A percentile compares a stretch with the other conserved stretches of the same genome.
phyloP scores from a whole-genome alignment of 2,113 vertebrate genomes.

The Dissostichus mawsoni region DNA sequence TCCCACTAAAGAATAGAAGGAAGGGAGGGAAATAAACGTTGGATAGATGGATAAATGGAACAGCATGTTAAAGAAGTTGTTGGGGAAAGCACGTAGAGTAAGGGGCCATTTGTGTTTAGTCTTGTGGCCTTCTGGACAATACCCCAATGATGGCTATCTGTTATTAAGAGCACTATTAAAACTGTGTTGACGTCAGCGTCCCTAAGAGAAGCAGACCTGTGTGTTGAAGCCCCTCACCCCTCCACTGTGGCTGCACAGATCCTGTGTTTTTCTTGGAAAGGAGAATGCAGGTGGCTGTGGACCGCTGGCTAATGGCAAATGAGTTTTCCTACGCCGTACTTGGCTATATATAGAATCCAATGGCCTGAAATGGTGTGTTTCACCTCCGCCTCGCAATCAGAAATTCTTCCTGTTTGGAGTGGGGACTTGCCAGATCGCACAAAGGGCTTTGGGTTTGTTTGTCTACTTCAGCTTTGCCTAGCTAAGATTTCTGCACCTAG shows the following conservation, averaged over 20 bases:
- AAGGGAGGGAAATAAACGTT: conserved; percentile 79
- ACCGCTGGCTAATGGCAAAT: conserved; percentile 64
- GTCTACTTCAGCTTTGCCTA: conserved; percentile 14
- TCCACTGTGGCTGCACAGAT: conserved; percentile 35
- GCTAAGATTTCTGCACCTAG: neutral
- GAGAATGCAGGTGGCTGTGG: conserved; percentile 63
- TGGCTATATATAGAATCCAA: conserved; percentile 62
- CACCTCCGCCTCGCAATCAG: conserved; percentile 56
- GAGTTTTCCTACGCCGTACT: conserved; percentile 43
- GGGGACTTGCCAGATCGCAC: conserved; percentile 42
- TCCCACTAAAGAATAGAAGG: conserved; percentile 81
- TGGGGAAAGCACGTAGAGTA: conserved; percentile 36
- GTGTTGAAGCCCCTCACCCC: conserved; percentile 28
- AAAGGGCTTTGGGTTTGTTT: conserved; percentile 37
- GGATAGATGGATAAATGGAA: conserved; percentile 68
- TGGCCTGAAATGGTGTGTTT: conserved; percentile 62
- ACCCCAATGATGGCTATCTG: conserved; percentile 66
- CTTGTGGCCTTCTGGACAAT: conserved; percentile 68
- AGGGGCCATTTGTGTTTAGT: conserved; percentile 60
- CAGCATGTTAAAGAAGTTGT: conserved; percentile 56
- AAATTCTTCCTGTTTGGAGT: conserved; percentile 67
- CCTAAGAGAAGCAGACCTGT: conserved; percentile 51
- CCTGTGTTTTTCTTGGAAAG: conserved; percentile 75
- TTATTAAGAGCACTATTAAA: conserved; percentile 48
- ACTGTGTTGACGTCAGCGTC: conserved; percentile 64